Conservation (phyloP, 2,888 invertebrate genomes). For the Hypercompe scribonia region DNA sequence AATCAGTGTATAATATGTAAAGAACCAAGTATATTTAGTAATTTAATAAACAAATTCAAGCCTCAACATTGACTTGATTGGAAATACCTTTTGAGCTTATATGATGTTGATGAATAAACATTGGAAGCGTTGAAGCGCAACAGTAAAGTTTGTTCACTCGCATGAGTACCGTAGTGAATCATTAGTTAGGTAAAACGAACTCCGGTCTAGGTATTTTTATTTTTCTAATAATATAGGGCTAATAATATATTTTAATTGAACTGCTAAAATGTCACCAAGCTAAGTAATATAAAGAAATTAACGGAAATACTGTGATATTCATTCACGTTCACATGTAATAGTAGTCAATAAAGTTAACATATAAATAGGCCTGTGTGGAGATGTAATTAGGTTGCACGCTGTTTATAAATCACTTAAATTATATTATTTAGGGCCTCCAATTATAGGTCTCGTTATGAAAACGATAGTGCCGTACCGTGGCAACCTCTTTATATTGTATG, state of each 20-base stretch:
- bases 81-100: slow-evolving; percentile 65
- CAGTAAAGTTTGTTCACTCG: slow-evolving; percentile 50
- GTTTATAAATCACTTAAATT: slow-evolving; percentile 62
- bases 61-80: slow-evolving; percentile 64
- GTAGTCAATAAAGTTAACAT: slow-evolving; percentile 50
- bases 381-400: slow-evolving; percentile 60
- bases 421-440: slow-evolving; percentile 53
- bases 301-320: slow-evolving; percentile 82
- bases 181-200: slow-evolving; percentile 68
- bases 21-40: slow-evolving; percentile 70
- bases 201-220: slow-evolving; percentile 72
- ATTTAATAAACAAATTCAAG: slow-evolving; percentile 66
- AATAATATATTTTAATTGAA: slow-evolving; percentile 56
- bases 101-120: slow-evolving; percentile 56
- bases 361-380: slow-evolving; percentile 69
- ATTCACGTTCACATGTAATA: slow-evolving; percentile 72
- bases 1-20: slow-evolving; percentile 73
- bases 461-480: slow-evolving; percentile 20
- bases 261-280: slow-evolving; percentile 52
- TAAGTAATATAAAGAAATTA: slow-evolving; percentile 64
- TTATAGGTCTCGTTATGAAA: slow-evolving; percentile 45
- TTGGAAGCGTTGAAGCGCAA: slow-evolving; percentile 40
- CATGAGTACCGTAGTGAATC: slow-evolving; percentile 59
- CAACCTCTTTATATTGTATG: slow-evolving; percentile 35
- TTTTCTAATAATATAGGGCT: slow-evolving; percentile 67